Conservation (phyloP, 1,140 invertebrate species). For the Adelges cooleyi region DNA sequence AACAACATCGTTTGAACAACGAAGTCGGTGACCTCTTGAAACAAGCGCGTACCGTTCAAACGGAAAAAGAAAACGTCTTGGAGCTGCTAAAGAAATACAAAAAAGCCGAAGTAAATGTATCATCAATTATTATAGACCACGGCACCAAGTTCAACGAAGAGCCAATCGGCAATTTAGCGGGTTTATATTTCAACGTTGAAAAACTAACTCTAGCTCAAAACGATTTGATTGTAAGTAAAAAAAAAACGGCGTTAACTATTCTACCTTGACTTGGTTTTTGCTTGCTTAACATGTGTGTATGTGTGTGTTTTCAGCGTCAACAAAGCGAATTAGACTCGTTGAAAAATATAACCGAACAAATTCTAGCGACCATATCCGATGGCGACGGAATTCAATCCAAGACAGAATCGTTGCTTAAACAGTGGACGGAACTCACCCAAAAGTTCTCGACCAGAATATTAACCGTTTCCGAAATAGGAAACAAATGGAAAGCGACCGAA, state of each 20-base stretch:
- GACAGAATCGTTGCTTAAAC: background rate
- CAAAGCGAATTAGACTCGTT: conserved; percentile 34
- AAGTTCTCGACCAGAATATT: background rate
- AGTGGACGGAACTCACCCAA: background rate
- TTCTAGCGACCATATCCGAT: background rate
- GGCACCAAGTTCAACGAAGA: conserved; percentile 63
- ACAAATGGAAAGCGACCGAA: conserved; percentile 8
- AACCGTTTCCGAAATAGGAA: background rate
- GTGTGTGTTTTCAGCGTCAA: conserved; percentile 17
- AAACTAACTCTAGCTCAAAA: conserved; percentile 64
- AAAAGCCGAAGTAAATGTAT: conserved; percentile 60
- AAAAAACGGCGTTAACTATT: too few relatives aligned
- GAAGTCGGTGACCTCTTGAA: conserved; percentile 68
- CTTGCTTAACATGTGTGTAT: too few relatives aligned
- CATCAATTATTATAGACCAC: conserved; percentile 54
- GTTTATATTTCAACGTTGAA: conserved; percentile 64
- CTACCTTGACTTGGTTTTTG: too few relatives aligned
- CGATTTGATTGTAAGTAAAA: conserved; percentile 61
- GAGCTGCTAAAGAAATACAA: conserved; percentile 63
- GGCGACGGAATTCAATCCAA: background rate
- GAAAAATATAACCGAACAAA: background rate
- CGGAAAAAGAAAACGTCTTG: conserved; percentile 29
- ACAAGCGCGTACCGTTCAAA: conserved; percentile 42
- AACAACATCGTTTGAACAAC: conserved; percentile 65
- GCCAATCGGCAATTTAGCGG: conserved; percentile 59